Conservation (phyloP, 2,113 vertebrate species). For the Phalacrocorax pelagicus region DNA sequence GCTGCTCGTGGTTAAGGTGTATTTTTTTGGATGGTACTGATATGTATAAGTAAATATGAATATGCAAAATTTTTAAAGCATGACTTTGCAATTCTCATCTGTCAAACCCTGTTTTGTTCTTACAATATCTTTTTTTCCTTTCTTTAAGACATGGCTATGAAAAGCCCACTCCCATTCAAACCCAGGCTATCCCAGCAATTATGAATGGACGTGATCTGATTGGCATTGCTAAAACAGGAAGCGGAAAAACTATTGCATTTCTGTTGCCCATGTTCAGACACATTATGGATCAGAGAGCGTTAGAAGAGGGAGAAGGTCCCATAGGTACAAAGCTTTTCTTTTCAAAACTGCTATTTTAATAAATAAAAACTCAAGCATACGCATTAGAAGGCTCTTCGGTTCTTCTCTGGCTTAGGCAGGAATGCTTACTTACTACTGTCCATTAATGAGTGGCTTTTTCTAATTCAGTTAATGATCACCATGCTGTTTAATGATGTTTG, state of each 20-base stretch:
- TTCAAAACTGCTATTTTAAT: neutral
- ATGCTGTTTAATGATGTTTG: neutral
- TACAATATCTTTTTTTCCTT: neutral
- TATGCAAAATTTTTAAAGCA: neutral
- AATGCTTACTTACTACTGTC: neutral
- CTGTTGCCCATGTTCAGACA: slow-evolving; percentile 98
- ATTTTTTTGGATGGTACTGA: neutral
- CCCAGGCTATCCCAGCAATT: slow-evolving; percentile 95
- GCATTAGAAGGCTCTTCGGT: neutral
- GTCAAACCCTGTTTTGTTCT: neutral
- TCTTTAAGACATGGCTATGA: slow-evolving; percentile 89
- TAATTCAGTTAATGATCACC: neutral
- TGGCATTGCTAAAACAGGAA: slow-evolving; percentile 97
- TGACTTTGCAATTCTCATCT: neutral
- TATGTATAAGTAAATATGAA: neutral
- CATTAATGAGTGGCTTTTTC: neutral
- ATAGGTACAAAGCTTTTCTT: slow-evolving; percentile 77
- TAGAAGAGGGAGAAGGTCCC: slow-evolving; percentile 95
- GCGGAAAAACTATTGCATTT: slow-evolving; percentile 97
- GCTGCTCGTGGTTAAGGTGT: neutral
- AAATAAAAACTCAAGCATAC: neutral
- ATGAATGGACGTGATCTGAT: slow-evolving; percentile 97
- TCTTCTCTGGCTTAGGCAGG: neutral
- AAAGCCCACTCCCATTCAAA: slow-evolving; percentile 96
- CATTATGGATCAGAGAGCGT: slow-evolving; percentile 94